Base-by-base conservation (phyloP, 64 coral and sea anemone species). In the Stichodactyla mertensii region DNA sequence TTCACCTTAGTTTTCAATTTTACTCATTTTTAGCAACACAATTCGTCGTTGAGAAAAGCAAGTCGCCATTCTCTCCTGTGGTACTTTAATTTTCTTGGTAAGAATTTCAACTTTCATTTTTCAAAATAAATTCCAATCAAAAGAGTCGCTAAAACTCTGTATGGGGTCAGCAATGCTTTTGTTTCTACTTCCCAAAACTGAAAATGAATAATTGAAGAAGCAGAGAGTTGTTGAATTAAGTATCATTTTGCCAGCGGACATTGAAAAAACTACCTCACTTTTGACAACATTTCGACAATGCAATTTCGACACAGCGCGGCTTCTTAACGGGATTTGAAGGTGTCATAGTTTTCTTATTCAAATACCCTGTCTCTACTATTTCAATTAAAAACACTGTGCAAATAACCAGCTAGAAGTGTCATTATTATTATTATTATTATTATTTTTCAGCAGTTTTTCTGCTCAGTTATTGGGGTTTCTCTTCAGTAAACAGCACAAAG, bases 341-440 rank as follows among this genome's bases (percentile, higher is more conserved):
- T 74, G 69, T 26, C 26, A 74, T 31, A 27, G 12, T 8, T n/a
- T 11, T 74, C 69, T 74, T 74, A 27, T 74, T 74, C 24, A 31
- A 31, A 74, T 74, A 74, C 27, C 27, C 69, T 13, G 24, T 74
- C 69, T 74, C 24, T n/a, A 12, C 24, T 74, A 26, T 74, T 74
- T 13, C 69, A 74, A 74, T 74, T 36, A 27, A 74, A 74, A 11
- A 74, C 69, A 13, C 69, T 74, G 69, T 74, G 69, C 69, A 74
- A 74, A 74, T 31, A 74, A 74, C 69, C 69, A 74, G 69, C 69
- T 12, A n/a, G 8, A 74, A 74, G 11, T 74, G 69, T 74, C 69
- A 74, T 74, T 27, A 10, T 74, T 31, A n/a, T n/a, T n/a, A n/a
- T n/a, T n/a, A n/a, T n/a, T n/a, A n/a, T n/a, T n/a, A n/a, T n/a